Conservation (phyloP, 2,888 invertebrate genomes). For the Opisthograptis luteolata region DNA sequence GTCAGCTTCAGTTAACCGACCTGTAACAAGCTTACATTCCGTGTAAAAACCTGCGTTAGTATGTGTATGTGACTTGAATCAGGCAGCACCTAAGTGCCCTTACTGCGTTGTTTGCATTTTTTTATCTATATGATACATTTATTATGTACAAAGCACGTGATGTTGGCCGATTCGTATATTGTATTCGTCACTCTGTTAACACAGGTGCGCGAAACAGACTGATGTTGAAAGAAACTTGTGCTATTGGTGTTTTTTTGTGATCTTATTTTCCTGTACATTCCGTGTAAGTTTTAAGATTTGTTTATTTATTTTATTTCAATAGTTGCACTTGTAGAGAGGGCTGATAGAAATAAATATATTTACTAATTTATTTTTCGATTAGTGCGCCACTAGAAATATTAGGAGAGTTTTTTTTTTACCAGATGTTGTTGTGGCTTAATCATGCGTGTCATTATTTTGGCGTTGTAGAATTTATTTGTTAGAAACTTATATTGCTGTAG, state of each 20-base stretch:
- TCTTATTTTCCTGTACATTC: slow-evolving; percentile 37
- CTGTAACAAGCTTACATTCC: too few species aligned
- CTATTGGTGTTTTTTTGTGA: slow-evolving; percentile 4
- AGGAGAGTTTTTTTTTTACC: neutral
- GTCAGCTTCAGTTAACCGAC: too few species aligned
- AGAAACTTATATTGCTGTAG: neutral
- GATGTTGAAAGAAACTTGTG: slow-evolving; percentile 4
- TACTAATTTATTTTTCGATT: slow-evolving; percentile 6
- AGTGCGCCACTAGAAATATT: neutral
- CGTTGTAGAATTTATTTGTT: neutral
- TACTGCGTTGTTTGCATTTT: slow-evolving; percentile 32
- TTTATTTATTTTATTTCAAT: slow-evolving; percentile 13
- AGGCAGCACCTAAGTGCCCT: neutral
- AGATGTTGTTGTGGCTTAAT: neutral
- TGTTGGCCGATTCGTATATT: slow-evolving; percentile 4
- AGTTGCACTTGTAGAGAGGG: too few species aligned
- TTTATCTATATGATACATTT: slow-evolving; percentile 41
- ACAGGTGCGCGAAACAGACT: slow-evolving; percentile 34
- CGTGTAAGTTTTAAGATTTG: slow-evolving; percentile 43
- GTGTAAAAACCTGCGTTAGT: neutral
- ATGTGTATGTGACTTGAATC: neutral
- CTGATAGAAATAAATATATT: too few species aligned
- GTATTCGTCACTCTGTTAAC: slow-evolving; percentile 37
- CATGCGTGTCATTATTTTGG: neutral
- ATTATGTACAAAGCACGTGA: slow-evolving; percentile 36